phyloP scores from a whole-genome alignment of 2,113 vertebrate species.

The Campylomormyrus tamandua region DNA sequence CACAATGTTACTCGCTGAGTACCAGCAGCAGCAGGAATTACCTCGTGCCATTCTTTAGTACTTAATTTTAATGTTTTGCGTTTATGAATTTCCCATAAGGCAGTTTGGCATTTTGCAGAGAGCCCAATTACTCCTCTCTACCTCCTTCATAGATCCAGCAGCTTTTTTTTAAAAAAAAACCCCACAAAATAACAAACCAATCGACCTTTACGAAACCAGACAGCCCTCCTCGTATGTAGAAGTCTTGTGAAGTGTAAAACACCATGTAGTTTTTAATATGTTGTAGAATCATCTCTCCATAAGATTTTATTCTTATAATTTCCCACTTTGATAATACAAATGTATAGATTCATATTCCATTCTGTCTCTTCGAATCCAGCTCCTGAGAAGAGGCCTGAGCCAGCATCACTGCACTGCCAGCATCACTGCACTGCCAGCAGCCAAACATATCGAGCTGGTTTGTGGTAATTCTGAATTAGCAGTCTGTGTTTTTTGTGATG shows the following conservation, averaged over 20 bases:
- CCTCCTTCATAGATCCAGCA: slow-evolving; percentile 64
- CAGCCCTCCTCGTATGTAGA: slow-evolving; percentile 70
- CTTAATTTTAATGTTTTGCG: slow-evolving; percentile 59
- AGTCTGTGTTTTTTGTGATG: slow-evolving; percentile 54
- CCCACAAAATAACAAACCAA: slow-evolving; percentile 32
- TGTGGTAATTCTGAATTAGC: slow-evolving; percentile 57
- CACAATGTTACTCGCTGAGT: slow-evolving; percentile 31
- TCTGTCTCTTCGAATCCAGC: slow-evolving; percentile 55
- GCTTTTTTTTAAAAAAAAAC: slow-evolving; percentile 41
- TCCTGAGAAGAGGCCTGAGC: slow-evolving; percentile 51
- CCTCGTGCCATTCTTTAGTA: slow-evolving; percentile 51
- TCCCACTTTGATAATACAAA: slow-evolving; percentile 67
- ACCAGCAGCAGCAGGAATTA: slow-evolving; percentile 30
- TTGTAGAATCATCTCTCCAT: slow-evolving; percentile 75
- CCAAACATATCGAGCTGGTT: slow-evolving; percentile 57
- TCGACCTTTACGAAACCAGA: slow-evolving; percentile 49
- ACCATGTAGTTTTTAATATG: slow-evolving; percentile 81
- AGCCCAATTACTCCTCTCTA: slow-evolving; percentile 72
- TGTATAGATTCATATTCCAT: slow-evolving; percentile 60
- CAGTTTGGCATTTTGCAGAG: slow-evolving; percentile 75
- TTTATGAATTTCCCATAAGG: slow-evolving; percentile 61
- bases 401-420: slow-evolving; percentile 50
- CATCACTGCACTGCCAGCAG: slow-evolving; percentile 51
- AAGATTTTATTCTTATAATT: slow-evolving; percentile 61
- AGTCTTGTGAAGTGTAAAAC: slow-evolving; percentile 79